Evolutionary conservation across 2,797 vertebrate genomes (phyloP), one percentile per base, ranked within the genome.

Genomic region (Decapterus maruadsi): DNA sequence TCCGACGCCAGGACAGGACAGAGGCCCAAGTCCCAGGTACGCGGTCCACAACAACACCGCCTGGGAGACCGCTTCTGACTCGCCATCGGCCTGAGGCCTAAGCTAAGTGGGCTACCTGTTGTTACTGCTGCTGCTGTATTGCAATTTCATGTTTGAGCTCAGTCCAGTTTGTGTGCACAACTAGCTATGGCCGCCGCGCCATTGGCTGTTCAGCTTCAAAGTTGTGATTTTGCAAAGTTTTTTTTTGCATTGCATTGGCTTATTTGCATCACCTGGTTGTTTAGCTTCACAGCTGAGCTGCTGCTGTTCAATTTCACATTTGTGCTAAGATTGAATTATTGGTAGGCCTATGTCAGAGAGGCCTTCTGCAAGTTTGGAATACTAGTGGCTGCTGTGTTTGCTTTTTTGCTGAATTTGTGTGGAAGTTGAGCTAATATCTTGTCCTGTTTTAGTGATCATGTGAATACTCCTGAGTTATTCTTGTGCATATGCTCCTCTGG

Each of bases 301-400:
- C 20, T 50, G 31, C 22, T 68, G 45, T 42, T 50, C 4, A 51
- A 0, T 36, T 4, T 26, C 26, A n/a, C 4, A 7, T 62, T 58
- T 38, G 48, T 9, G 3, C 26, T 29, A 4, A 59, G 19, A 8
- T 26, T 58, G 62, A 70, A 45, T 64, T 20, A 16, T 48, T 69
- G 59, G 16, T 48, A 20, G 36, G 26, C 26, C 26, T 26, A 26
- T 26, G 26, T 26, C 1, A 26, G 26, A 26, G 1, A 48, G 19
- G 2, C 10, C 16, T 29, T 56, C 42, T 22, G 17, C 13, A 14
- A 56, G 48, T 14, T 51, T 40, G 26, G 4, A 51, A 13, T 2
- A 51, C 8, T 48, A 17, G 42, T 58, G 46, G 20, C 45, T 71
- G 70, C 55, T 62, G 40, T 34, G n/a, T 62, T 51, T 63, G 4